Evolutionary conservation across 2,888 invertebrate species (phyloP), one percentile per base, ranked within the genome.

Genomic region (Harpalus rubripes): DNA sequence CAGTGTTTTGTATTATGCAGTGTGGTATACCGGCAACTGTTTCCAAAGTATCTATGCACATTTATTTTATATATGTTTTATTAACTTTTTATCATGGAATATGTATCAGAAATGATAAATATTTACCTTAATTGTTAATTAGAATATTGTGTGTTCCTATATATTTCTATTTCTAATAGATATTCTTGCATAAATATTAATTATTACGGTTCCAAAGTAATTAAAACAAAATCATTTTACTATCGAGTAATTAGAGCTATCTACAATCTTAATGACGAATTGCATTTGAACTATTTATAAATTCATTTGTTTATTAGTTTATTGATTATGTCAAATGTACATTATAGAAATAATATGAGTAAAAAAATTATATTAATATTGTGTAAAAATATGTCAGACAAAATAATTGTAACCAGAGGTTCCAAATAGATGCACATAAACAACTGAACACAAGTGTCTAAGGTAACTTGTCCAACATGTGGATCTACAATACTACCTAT

Each of bases 301-400:
- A n/a, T 68, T 68, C 68, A 68, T 68, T 68, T 68, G 39, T 68
- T 68, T 68, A 68, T 68, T 68, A 32, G 68, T 52, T 59, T 59
- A 59, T 59, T 59, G 59, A 52, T 59, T 58, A 58, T 58, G n/a
- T 58, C 58, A 58, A 0, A 58, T 15, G 15, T 2, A 44, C 44
- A 7, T 1, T 44, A 10, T 44, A 44, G 6, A 10, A 44, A 44
- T 44, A 44, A 44, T 44, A 3, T 44, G n/a, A n/a, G n/a, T n/a
- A n/a, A n/a, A n/a, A n/a, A n/a, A n/a, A n/a, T 44, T 44, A 4
- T 5, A 44, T 44, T 7, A 3, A 22, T 10, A 44, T 44, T 44
- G 44, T 44, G 6, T 44, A 44, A 10, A 10, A 10, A 44, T 5
- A 44, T 44, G 44, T 22, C 1, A 22, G 22, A 3, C 22, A 44